Evolutionary conservation across 2,888 invertebrate genomes (phyloP).

Genomic region (Eretmocerus hayati): DNA sequence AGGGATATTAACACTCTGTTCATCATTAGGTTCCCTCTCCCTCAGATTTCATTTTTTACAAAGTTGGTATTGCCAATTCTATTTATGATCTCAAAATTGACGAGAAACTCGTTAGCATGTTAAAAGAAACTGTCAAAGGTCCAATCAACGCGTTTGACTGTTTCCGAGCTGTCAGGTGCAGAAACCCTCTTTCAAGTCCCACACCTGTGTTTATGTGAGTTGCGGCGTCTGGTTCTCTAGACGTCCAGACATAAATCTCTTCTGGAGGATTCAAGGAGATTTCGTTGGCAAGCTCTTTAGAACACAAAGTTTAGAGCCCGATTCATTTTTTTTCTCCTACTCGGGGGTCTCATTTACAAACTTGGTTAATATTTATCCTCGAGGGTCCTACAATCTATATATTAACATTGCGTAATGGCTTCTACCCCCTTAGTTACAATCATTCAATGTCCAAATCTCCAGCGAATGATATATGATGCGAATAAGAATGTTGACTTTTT

Average conservation of each 20-base stretch:
- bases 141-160: not conserved
- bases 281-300: slow-evolving; percentile 14
- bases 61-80: too few relatives aligned
- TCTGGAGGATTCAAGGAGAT: slow-evolving; percentile 13
- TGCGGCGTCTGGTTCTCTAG: slow-evolving; percentile 16
- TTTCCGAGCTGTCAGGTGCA: not conserved
- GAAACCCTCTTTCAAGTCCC: not conserved
- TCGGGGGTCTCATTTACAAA: not conserved
- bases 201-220: slow-evolving; percentile 2
- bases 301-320: slow-evolving; percentile 13
- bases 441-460: too few relatives aligned
- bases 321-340: slow-evolving; percentile 5
- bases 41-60: too few relatives aligned
- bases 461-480: too few relatives aligned
- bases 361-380: slow-evolving; percentile 11
- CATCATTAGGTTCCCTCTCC: too few relatives aligned
- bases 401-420: too few relatives aligned
- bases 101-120: not conserved
- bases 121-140: not conserved
- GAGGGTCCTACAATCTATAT: slow-evolving; percentile 13
- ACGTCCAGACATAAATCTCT: slow-evolving; percentile 20
- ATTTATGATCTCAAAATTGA: not conserved
- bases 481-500: too few relatives aligned
- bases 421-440: too few relatives aligned
- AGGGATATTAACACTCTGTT: too few relatives aligned